A percentile compares a stretch with the other conserved stretches of the same genome.
phyloP scores from a whole-genome alignment of 2,113 vertebrate species.

The Callithrix jacchus region DNA sequence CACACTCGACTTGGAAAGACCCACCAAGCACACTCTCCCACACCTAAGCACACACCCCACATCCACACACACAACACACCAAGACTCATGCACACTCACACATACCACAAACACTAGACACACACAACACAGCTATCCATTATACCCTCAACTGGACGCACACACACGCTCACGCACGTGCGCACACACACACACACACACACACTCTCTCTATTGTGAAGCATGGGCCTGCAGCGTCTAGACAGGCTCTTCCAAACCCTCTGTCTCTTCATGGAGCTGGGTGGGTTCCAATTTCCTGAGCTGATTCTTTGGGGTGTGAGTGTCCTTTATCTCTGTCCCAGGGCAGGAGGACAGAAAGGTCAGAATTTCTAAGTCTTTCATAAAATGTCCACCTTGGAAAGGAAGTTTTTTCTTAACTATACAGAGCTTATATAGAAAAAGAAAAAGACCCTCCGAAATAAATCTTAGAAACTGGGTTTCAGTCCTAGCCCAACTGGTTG shows the following conservation, averaged over 20 bases:
- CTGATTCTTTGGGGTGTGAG: background rate
- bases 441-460: background rate
- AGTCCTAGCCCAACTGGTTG: background rate
- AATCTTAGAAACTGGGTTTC: background rate
- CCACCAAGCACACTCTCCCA: background rate
- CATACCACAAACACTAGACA: background rate
- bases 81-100: background rate
- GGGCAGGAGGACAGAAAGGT: background rate
- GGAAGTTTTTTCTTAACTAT: background rate
- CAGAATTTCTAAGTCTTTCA: background rate
- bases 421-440: background rate
- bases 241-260: background rate
- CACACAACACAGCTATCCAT: background rate
- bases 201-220: too few species aligned
- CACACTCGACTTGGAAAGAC: background rate
- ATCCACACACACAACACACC: background rate
- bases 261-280: background rate
- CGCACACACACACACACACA: background rate
- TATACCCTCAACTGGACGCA: background rate
- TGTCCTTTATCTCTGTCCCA: background rate
- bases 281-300: background rate
- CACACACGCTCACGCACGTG: too few species aligned
- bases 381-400: background rate
- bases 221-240: too few species aligned
- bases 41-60: background rate